These are phyloP conservation scores for Umimayanthus chanpuru DNA, from an alignment of 92 coral and sea anemone genomes.

Conservation along the genomic window DNA sequence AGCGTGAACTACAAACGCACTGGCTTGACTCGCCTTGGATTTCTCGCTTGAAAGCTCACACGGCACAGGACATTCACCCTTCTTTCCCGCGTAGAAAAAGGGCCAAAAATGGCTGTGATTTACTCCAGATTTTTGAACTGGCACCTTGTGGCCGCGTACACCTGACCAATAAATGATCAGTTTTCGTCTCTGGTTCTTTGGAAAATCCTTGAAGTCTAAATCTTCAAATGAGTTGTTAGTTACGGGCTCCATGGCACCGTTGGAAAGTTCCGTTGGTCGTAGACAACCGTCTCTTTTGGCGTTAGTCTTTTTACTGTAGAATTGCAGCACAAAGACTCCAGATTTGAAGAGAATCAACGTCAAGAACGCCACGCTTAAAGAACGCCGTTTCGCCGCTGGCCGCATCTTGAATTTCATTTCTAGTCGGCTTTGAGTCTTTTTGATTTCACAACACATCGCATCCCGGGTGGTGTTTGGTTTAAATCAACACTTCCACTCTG, in stretches of 20 bases:
- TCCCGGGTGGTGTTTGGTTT: not conserved
- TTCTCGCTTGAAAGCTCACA: conserved; percentile 88
- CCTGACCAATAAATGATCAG: conserved; percentile 91
- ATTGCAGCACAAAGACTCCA: conserved; percentile 71
- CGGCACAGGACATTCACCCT: conserved; percentile 84
- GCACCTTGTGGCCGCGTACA: conserved; percentile 78
- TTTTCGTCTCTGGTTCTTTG: conserved; percentile 53
- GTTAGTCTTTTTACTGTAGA: conserved; percentile 68
- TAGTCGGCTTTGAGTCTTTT: not conserved
- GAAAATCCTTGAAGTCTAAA: conserved; percentile 22
- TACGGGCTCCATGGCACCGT: conserved; percentile 22
- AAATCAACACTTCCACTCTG: not conserved
- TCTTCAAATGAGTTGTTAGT: conserved; percentile 27
- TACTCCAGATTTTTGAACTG: conserved; percentile 76
- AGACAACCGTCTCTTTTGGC: not conserved
- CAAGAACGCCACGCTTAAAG: conserved; percentile 68
- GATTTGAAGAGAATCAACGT: conserved; percentile 64
- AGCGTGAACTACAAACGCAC: conserved; percentile 94
- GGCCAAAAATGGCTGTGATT: conserved; percentile 96
- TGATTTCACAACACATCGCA: not conserved
- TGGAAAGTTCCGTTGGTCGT: conserved; percentile 6
- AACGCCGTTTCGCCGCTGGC: conserved; percentile 65
- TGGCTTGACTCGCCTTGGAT: conserved; percentile 77
- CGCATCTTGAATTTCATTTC: conserved; percentile 54
- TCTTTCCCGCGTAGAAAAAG: conserved; percentile 90